Conservation (phyloP, 2,113 vertebrate species). For the Recurvirostra avosetta region DNA sequence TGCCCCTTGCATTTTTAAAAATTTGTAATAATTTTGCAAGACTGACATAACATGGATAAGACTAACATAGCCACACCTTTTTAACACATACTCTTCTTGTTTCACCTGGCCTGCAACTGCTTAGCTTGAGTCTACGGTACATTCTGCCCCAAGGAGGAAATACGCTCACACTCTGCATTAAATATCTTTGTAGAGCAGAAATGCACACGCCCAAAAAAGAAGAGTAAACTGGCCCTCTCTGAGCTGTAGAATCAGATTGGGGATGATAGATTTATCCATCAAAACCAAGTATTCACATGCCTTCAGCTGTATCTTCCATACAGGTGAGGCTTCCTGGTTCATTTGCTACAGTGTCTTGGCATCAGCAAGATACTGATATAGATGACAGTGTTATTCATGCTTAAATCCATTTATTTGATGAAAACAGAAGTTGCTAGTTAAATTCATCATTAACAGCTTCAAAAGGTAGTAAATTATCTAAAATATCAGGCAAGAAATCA, state of each 20-base stretch:
- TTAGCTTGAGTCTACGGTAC: not conserved
- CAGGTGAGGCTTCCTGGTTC: conserved; percentile 41
- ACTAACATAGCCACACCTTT: not conserved
- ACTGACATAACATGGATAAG: not conserved
- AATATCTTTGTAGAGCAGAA: not conserved
- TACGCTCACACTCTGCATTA: not conserved
- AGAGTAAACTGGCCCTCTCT: not conserved
- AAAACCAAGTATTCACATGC: conserved; percentile 16
- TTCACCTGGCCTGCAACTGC: not conserved
- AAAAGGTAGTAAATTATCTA: conserved; percentile 1
- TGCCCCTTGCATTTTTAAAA: not conserved
- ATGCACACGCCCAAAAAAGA: not conserved
- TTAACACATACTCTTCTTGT: not conserved
- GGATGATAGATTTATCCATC: conserved; percentile 46
- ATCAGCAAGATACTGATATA: conserved; percentile 55
- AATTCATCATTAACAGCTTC: conserved; percentile 50
- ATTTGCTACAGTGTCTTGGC: conserved; percentile 21
- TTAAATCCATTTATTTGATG: conserved; percentile 49
- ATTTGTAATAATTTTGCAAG: conserved; percentile 37
- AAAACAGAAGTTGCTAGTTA: conserved; percentile 31
- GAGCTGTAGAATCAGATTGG: not conserved
- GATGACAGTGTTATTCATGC: conserved; percentile 36
- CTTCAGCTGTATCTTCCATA: conserved; percentile 51
- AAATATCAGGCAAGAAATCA: not conserved
- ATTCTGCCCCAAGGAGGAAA: not conserved